A percentile compares a stretch with the other conserved stretches of the same genome.
Evolutionary conservation across 2,888 invertebrate species (phyloP).

Genomic region (Amiota mariae): DNA sequence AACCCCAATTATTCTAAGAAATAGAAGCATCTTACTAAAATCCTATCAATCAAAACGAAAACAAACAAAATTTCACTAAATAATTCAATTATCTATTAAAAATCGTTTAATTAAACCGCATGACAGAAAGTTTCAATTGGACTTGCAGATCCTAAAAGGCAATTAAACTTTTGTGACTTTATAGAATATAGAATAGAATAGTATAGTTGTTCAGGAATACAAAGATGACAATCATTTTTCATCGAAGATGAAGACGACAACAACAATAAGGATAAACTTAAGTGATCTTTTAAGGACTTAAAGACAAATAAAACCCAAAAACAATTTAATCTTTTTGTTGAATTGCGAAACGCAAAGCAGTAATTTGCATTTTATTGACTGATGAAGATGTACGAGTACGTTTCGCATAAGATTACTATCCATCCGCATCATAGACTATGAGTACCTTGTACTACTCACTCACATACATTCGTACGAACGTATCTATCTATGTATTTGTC

Average conservation of each 20-base stretch:
- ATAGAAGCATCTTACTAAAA: too few species aligned
- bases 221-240: too few species aligned
- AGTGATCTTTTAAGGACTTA: neutral
- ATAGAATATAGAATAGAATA: too few species aligned
- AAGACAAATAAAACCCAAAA: neutral
- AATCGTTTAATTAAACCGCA: constrained; percentile 5
- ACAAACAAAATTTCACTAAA: neutral
- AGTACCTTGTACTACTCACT: too few species aligned
- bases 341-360: constrained; percentile 35
- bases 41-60: too few species aligned
- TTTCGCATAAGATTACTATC: too few species aligned
- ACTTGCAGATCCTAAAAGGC: neutral
- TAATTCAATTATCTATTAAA: constrained; percentile 16
- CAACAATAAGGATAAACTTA: neutral
- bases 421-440: too few species aligned
- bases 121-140: constrained; percentile 3
- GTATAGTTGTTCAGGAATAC: too few species aligned
- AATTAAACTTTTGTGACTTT: neutral
- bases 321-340: constrained; percentile 48
- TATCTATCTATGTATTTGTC: too few species aligned
- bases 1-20: too few species aligned
- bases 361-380: constrained; percentile 63
- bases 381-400: neutral
- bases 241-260: neutral
- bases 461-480: too few species aligned